Conservation (phyloP, 2,113 vertebrate genomes). For the Pachypanchax playfairii region DNA sequence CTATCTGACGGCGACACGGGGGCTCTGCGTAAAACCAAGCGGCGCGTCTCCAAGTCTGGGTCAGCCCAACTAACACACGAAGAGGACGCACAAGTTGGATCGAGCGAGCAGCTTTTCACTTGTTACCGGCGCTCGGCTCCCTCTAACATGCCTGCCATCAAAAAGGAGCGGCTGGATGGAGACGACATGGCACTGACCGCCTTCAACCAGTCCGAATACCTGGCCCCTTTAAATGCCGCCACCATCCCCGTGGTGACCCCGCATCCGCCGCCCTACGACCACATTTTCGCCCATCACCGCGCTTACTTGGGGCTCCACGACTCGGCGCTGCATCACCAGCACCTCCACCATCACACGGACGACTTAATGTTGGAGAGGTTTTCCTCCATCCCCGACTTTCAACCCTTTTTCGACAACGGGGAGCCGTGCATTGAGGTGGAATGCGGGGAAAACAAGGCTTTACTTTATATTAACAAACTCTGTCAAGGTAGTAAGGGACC, state of each 20-base stretch:
- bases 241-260: constrained; percentile 89
- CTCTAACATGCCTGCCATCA: constrained; percentile 94
- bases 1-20: constrained; percentile 77
- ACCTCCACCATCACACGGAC: constrained; percentile 85
- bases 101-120: constrained; percentile 74
- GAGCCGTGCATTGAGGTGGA: constrained; percentile 98
- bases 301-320: constrained; percentile 87
- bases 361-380: constrained; percentile 93
- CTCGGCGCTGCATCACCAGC: constrained; percentile 80
- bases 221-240: constrained; percentile 88
- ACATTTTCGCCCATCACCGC: constrained; percentile 86
- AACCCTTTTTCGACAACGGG: constrained; percentile 94
- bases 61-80: constrained; percentile 71
- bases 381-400: constrained; percentile 92
- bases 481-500: constrained; percentile 98
- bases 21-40: constrained; percentile 78
- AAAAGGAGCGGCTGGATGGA: constrained; percentile 92
- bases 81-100: constrained; percentile 79
- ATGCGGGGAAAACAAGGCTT: constrained; percentile 95
- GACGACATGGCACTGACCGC: constrained; percentile 92
- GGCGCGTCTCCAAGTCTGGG: constrained; percentile 78
- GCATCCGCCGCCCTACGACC: constrained; percentile 88
- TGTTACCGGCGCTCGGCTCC: constrained; percentile 78
- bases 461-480: constrained; percentile 96
- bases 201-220: constrained; percentile 89